Evolutionary conservation across 2,888 invertebrate genomes (phyloP), one percentile per base, ranked within the genome.

Genomic region (Microchrysa polita): DNA sequence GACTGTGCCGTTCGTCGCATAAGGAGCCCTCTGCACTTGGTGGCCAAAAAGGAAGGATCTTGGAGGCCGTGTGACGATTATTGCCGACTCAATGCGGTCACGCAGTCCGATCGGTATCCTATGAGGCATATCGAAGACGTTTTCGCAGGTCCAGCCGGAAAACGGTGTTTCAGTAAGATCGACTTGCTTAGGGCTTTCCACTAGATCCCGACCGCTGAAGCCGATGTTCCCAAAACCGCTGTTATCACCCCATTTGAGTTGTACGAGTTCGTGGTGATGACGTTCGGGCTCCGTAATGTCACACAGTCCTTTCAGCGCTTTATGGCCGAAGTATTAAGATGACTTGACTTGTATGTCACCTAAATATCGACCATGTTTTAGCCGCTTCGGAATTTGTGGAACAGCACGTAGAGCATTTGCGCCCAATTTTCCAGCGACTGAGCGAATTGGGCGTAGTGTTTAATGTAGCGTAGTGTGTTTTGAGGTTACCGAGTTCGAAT

Each of bases 281-380:
- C 57, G 18, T 57, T 57, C 22, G 65, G 65, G 16, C 20, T 65
- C 2, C 40, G 42, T 14, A 65, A 65, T 34, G 65, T 44, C 20
- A 27, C 61, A 27, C 61, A 61, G 1, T 61, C 57, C 16, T 61
- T 61, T 27, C 61, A 61, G 40, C 61, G 61, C 1, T 61, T 61
- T 22, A 61, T 61, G 23, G 16, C 20, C 16, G 16, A n/a, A 12
- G 61, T 61, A 12, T 23, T 27, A 9, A 61, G 61, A 23, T 42
- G 65, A 22, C 48, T 65, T 4, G 48, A 48, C 42, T 65, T 65
- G 5, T 40, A n/a, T 1, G 10, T 65, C 42, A 34, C 48, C 16
- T 65, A n/a, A n/a, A 65, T 16, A 18, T 65, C 42, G 65, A 65
- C 48, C 44, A 34, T 16, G 10, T 61, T 10, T 61, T 61, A 16